Evolutionary conservation across 2,113 vertebrate genomes (phyloP), one percentile per base, ranked within the genome.

Genomic region (Tapirus terrestris): DNA sequence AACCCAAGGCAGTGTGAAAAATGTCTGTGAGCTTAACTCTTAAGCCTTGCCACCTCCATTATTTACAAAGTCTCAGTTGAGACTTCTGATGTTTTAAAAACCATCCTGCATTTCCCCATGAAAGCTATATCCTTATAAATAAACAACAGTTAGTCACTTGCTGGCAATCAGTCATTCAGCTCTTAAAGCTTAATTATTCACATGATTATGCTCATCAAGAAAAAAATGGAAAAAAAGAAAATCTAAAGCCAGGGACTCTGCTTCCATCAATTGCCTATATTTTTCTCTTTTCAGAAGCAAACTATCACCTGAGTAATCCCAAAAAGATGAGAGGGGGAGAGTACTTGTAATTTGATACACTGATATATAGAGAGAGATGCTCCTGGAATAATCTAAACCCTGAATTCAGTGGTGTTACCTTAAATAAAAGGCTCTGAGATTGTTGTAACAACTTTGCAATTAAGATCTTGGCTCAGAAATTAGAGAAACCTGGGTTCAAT

Each of bases 81-180:
- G 68, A 75, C n/a, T 77, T 94, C 36, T 31, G 45, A 82, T 48
- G 18, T 20, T 93, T 63, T 61, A 39, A 76, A 91, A 94, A 81
- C 4, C 67, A 80, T 10, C 29, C 68, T 70, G 21, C 31, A 88
- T 86, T 91, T 96, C 79, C 51, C 67, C 18, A 17, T 77, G 86
- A 72, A 95, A 72, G 63, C 43, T 68, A 63, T 43, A 82, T 53
- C 31, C 81, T 92, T 76, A 97, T 96, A 93, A 97, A 88, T 96
- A 94, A 81, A 94, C 65, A 88, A 29, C 58, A 92, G 75, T 60
- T 51, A 48, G n/a, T 97, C 56, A 87, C 31, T 96, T 70, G 72
- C 43, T 94, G 56, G 87, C 82, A 96, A 80, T 96, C 89, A 97
- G 91, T 94, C 83, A 75, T 68, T 93, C 68, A 53, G 45, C 33